These are phyloP conservation scores for Cololabis saira DNA, from an alignment of 2,113 vertebrate genomes.

Conservation along the genomic window DNA sequence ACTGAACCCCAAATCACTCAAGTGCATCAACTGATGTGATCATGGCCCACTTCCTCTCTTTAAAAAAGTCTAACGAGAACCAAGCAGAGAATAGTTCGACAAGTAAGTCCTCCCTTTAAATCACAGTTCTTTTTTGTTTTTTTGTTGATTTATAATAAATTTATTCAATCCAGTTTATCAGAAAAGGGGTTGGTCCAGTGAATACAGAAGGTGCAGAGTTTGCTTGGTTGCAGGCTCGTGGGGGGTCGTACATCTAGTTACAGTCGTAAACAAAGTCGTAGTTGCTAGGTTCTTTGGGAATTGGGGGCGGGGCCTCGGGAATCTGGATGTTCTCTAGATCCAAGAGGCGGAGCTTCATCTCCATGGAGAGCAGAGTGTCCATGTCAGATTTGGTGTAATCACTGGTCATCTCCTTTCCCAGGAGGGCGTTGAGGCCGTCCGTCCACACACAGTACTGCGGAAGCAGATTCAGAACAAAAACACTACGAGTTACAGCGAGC, in stretches of 20 bases:
- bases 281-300: conserved; percentile 99
- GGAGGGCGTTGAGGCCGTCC: conserved; percentile 95
- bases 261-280: conserved; percentile 99
- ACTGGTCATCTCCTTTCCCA: conserved; percentile 98
- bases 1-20: conserved; percentile 32
- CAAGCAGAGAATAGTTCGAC: conserved; percentile 38
- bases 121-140: conserved; percentile 58
- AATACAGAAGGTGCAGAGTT: conserved; percentile 62
- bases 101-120: conserved; percentile 50
- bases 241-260: conserved; percentile 84
- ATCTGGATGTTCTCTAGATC: conserved; percentile 99
- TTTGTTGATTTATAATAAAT: conserved; percentile 32
- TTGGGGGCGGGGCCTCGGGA: conserved; percentile 95
- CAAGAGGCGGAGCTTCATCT: conserved; percentile 98
- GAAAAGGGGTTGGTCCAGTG: conserved; percentile 76
- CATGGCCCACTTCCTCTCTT: conserved; percentile 46
- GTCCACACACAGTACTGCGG: conserved; percentile 97
- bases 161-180: conserved; percentile 78
- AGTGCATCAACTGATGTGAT: conserved; percentile 48
- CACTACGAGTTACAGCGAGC: too few species aligned
- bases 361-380: conserved; percentile 98
- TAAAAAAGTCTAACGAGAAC: conserved; percentile 59
- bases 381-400: conserved; percentile 95
- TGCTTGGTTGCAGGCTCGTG: conserved; percentile 8
- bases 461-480: conserved; percentile 1